These are phyloP conservation scores for Agrypnia vestita DNA, from an alignment of 1,140 invertebrate genomes.

Conservation along the genomic window DNA sequence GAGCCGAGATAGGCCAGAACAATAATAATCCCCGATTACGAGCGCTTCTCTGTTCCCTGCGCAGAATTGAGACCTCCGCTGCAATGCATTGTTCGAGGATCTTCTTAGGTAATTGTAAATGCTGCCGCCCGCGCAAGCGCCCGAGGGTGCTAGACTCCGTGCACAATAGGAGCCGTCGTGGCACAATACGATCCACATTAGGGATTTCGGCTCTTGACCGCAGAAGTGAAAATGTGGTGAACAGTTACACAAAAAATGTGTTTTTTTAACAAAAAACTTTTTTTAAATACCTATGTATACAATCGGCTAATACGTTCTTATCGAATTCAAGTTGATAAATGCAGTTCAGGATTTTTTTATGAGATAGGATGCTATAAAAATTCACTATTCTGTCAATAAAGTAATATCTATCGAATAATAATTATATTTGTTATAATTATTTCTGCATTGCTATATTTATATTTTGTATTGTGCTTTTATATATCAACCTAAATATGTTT, in stretches of 20 bases:
- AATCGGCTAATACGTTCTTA: too few species aligned
- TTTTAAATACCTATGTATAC: too few species aligned
- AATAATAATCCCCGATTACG: slow-evolving; percentile 58
- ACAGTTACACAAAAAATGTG: neutral
- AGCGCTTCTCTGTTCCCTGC: slow-evolving; percentile 45
- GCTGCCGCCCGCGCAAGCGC: neutral
- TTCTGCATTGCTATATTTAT: too few species aligned
- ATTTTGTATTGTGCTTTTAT: too few species aligned
- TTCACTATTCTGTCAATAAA: too few species aligned
- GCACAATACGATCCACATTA: slow-evolving; percentile 36
- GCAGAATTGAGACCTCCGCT: slow-evolving; percentile 60
- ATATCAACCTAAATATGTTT: too few species aligned
- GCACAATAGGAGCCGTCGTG: slow-evolving; percentile 33
- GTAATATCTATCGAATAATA: too few species aligned
- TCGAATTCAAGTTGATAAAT: too few species aligned
- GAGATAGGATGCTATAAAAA: too few species aligned
- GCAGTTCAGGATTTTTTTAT: too few species aligned
- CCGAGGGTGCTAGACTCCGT: neutral
- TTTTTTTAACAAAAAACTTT: too few species aligned
- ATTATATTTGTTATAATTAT: too few species aligned
- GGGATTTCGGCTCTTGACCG: slow-evolving; percentile 14
- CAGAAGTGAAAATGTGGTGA: neutral
- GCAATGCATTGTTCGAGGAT: slow-evolving; percentile 16
- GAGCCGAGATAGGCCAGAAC: slow-evolving; percentile 45
- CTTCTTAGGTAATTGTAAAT: slow-evolving; percentile 6